Percentiles rank a stretch among this genome's conserved stretches.
Conservation (phyloP, 37 sponge, comb jelly and placozoan genomes). For the Diacarnus erythraeanus region DNA sequence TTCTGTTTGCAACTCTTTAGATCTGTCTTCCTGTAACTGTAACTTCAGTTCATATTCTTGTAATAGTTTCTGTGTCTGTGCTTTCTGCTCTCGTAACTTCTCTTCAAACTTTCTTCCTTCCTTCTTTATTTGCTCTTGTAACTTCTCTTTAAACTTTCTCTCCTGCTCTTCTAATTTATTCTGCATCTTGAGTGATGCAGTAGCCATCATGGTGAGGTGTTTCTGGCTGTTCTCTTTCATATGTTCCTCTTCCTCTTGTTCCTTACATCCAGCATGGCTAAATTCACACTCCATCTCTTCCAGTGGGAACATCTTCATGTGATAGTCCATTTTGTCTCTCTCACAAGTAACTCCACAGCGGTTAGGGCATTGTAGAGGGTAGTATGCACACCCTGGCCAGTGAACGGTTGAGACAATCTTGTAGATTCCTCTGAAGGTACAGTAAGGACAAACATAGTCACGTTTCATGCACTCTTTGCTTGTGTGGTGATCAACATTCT, state of each 20-base stretch:
- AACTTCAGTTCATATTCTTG: neutral
- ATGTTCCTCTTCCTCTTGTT: neutral
- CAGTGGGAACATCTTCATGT: slow-evolving; percentile 20
- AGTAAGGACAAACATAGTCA: slow-evolving; percentile 24
- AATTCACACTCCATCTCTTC: slow-evolving; percentile 39
- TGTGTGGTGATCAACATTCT: slow-evolving; percentile 6
- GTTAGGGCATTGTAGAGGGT: slow-evolving; percentile 35
- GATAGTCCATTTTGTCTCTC: slow-evolving; percentile 1
- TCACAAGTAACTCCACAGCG: slow-evolving; percentile 16
- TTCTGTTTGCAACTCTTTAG: neutral
- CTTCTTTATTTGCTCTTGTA: neutral
- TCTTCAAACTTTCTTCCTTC: neutral
- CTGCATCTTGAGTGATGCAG: neutral
- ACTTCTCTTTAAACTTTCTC: neutral
- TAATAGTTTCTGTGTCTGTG: slow-evolving; percentile 1
- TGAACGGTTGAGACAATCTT: neutral
- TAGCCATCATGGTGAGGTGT: neutral
- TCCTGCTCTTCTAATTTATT: neutral
- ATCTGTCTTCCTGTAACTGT: neutral
- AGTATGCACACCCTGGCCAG: slow-evolving; percentile 12
- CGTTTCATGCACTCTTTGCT: slow-evolving; percentile 18
- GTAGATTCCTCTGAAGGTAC: slow-evolving; percentile 12
- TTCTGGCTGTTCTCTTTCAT: neutral
- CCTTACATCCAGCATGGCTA: neutral
- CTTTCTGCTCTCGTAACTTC: neutral